Percentiles rank a stretch among this genome's conserved stretches.
These are phyloP conservation scores for Megalonaias nervosa DNA, from an alignment of 1,140 invertebrate genomes.

Conservation along the genomic window DNA sequence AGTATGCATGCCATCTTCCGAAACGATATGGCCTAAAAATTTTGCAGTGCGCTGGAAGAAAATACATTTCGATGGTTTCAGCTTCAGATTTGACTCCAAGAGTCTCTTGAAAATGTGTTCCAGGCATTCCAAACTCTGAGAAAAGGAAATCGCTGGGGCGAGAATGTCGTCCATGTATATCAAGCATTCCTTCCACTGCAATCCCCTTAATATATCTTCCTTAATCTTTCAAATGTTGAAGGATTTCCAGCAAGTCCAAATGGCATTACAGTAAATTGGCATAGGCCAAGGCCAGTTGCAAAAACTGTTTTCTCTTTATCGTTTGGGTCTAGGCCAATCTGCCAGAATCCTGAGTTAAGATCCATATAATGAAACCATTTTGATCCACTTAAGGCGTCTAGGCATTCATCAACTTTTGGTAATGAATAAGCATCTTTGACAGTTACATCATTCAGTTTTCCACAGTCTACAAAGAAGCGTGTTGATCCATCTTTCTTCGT, in stretches of 20 bases:
- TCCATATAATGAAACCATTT: conserved; percentile 7
- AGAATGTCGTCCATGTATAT: too few species aligned
- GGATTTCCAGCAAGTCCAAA: conserved; percentile 29
- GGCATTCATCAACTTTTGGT: conserved; percentile 36
- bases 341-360: conserved; percentile 54
- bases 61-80: too few species aligned
- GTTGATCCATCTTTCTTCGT: conserved; percentile 70
- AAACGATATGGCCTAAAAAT: too few species aligned
- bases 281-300: too few species aligned
- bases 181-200: too few species aligned
- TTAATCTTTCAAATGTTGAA: conserved; percentile 43
- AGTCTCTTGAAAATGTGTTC: too few species aligned
- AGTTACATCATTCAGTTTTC: conserved; percentile 37
- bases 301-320: conserved; percentile 65
- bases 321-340: conserved; percentile 43
- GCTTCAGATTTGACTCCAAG: too few species aligned
- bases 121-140: too few species aligned
- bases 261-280: conserved; percentile 19
- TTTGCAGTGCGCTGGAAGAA: too few species aligned
- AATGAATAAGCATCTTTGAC: conserved; percentile 42
- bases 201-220: too few species aligned
- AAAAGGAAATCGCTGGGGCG: too few species aligned
- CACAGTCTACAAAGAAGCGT: conserved; percentile 74
- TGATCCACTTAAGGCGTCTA: not conserved
- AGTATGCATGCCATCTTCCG: too few species aligned